Percentiles rank a stretch among this genome's conserved stretches.
Evolutionary conservation across 1,140 invertebrate species (phyloP).

Genomic region (Cephus cinctus): DNA sequence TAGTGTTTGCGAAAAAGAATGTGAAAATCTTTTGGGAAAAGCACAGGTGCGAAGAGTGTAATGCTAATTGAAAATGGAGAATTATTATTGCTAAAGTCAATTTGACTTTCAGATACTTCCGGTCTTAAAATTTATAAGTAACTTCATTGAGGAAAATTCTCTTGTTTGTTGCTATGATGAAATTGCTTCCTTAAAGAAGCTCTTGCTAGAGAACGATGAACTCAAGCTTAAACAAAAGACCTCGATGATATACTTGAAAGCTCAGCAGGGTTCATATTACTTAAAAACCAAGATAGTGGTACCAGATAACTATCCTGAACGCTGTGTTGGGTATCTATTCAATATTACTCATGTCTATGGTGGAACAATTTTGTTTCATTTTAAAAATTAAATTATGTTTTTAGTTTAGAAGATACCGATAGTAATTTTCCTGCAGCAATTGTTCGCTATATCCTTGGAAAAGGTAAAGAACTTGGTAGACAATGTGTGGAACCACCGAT

Average conservation of each 20-base stretch:
- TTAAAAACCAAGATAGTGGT: constrained; percentile 62
- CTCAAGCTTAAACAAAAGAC: constrained; percentile 71
- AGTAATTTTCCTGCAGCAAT: constrained; percentile 69
- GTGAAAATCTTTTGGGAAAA: constrained; percentile 63
- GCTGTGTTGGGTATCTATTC: constrained; percentile 61
- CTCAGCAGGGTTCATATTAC: constrained; percentile 62
- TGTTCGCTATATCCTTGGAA: constrained; percentile 62
- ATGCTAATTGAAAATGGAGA: not conserved
- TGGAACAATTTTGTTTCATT: constrained; percentile 10
- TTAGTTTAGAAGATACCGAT: constrained; percentile 60
- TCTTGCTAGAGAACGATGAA: constrained; percentile 55
- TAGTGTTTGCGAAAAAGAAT: constrained; percentile 66
- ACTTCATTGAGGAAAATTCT: constrained; percentile 72
- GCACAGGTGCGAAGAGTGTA: constrained; percentile 51
- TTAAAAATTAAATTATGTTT: constrained; percentile 14
- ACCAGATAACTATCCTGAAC: constrained; percentile 67
- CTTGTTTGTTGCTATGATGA: constrained; percentile 75
- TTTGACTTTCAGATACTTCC: constrained; percentile 51
- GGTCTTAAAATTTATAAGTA: constrained; percentile 63
- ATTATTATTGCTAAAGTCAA: constrained; percentile 1
- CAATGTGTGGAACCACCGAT: constrained; percentile 71
- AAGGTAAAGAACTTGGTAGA: constrained; percentile 69
- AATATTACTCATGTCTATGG: too few relatives aligned
- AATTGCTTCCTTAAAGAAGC: constrained; percentile 63
- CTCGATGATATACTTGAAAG: constrained; percentile 62